Base-by-base conservation (phyloP, 2,113 vertebrate genomes). In the Rafetus swinhoei region DNA sequence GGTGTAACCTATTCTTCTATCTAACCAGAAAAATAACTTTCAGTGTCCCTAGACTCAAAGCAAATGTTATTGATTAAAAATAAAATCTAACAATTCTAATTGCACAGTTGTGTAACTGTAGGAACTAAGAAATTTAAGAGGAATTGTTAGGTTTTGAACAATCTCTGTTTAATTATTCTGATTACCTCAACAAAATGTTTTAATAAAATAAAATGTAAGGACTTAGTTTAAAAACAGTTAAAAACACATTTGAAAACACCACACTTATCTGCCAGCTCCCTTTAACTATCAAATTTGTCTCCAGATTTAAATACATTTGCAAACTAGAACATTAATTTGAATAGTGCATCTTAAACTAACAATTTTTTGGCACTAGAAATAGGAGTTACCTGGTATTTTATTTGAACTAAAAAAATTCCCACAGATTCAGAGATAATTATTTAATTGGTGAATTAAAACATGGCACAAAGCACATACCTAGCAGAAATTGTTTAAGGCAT, bases 1-100 rank as follows among this genome's bases (percentile, higher is more conserved):
- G 84, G 79, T 91, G 91, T 95, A 89, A 57, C 90, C 95, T 84
- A 55, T 94, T 80, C 93, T 94, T 93, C 82, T 93, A 89, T 79
- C 81, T 91, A 95, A 92, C 80, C 77, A 88, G 55, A 95, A 96
- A 89, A 91, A 86, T 39, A 86, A 93, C 84, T 94, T 88, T 45
- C 84, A 62, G 74, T 91, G 84, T 97, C 52, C 65, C 55, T 79
- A 77, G 85, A 89, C 90, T 79, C 76, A 90, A 55, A 91, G 57
- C 16, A 65, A 77, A 72, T 93, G 86, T 77, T 88, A 27, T 55
- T 77, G 72, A 29, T 45, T 18, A 69, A 69, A 69, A 82, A 84
- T 14, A 54, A 93, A 45, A 88, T 52, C 15, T 81, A 90, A 88
- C 8, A 45, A 88, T 92, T 91, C 53, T 65, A 32, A 24, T 35